Base-by-base conservation (phyloP, 2,888 invertebrate species). In the Sesia bembeciformis region DNA sequence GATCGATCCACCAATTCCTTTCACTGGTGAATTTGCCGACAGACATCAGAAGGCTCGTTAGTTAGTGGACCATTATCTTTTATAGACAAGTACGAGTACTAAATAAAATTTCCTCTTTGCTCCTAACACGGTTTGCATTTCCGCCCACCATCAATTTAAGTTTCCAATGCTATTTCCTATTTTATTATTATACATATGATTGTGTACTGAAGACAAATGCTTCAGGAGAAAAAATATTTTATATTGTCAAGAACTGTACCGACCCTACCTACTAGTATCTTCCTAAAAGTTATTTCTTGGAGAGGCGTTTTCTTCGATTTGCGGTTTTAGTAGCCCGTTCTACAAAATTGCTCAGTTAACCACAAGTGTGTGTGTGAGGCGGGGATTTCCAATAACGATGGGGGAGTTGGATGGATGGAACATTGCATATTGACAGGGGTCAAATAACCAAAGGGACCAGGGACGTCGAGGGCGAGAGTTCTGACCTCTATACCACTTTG, bases 351-450 rank as follows among this genome's bases (percentile, higher is more conserved):
- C 68, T 76, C 70, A 72, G 74, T 74, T 77, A 77, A 78, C 78
- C 80, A 71, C 78, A 78, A 76, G 65, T 68, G 68, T 60, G 66
- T 58, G 61, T 65, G 65, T 69, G 66, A 66, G 68, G 66, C 65
- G 65, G 74, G 75, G 76, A 79, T 79, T 81, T 76, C 80, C 77
- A 79, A 81, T 78, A 76, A 72, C 60, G 65, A 63, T 4, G 72
- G 78, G 80, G 82, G 77, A 75, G 67, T 70, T 66, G 76, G 78
- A 82, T 81, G 72, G 70, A 68, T 71, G 67, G 59, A 67, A 72
- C 64, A 63, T 80, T 73, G 72, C 76, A 71, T 66, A 69, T 75
- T 76, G 82, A 78, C 81, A 78, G 78, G 79, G 82, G 81, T 82
- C 76, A 80, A 82, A 76, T 76, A 77, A 75, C 72, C 59, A 64